Conservation (phyloP, 2,888 invertebrate genomes). For the Lepetodrilus schrolli region DNA sequence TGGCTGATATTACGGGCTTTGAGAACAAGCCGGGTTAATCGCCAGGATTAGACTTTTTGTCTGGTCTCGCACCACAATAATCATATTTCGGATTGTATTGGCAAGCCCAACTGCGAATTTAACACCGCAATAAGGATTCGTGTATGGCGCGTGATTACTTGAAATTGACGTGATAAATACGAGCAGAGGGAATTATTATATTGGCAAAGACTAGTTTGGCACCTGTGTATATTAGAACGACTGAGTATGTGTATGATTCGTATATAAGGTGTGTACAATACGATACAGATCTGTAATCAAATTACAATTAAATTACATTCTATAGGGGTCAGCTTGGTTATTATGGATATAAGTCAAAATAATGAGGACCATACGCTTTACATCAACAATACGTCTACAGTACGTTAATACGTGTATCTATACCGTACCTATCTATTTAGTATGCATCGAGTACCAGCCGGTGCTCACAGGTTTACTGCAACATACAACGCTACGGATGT, state of each 20-base stretch:
- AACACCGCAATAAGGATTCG: not conserved
- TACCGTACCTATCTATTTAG: no score
- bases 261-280: no score
- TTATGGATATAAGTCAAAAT: no score
- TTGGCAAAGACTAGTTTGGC: not conserved
- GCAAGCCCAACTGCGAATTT: not conserved
- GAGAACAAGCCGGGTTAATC: conserved; percentile 3
- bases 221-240: not conserved
- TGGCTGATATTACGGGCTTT: not conserved
- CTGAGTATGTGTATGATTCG: not conserved
- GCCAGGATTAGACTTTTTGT: conserved; percentile 1
- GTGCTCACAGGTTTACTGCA: no score
- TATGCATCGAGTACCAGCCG: no score
- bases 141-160: conserved; percentile 1
- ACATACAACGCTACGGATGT: no score
- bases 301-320: no score
- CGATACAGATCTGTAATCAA: no score
- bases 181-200: not conserved
- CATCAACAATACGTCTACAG: no score
- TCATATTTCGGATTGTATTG: not conserved
- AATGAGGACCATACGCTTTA: no score
- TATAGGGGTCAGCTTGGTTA: no score
- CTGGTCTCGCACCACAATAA: not conserved
- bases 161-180: conserved; percentile 3
- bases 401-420: no score